These are phyloP conservation scores for Lottia gigantea DNA, from an alignment of 2,888 invertebrate genomes.

Conservation along the genomic window DNA sequence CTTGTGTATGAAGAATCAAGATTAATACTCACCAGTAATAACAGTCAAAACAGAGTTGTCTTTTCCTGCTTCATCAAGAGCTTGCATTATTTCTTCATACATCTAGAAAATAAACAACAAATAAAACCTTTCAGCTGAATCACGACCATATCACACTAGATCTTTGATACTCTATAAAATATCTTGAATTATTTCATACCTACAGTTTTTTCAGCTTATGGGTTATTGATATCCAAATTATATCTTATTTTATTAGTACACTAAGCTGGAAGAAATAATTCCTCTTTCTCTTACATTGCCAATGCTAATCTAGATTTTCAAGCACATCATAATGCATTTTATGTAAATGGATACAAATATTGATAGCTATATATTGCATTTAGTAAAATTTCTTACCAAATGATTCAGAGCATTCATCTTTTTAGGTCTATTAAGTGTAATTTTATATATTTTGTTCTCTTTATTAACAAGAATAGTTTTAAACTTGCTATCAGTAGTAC, in stretches of 20 bases:
- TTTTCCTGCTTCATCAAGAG: slow-evolving; percentile 77
- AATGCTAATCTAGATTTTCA: no score
- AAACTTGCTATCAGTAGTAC: slow-evolving; percentile 46
- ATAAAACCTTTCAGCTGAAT: neutral
- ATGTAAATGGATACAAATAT: no score
- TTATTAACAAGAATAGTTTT: slow-evolving; percentile 46
- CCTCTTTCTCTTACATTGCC: no score
- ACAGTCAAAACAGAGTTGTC: slow-evolving; percentile 78
- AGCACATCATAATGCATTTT: no score
- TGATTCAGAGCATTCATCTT: slow-evolving; percentile 83
- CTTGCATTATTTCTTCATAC: slow-evolving; percentile 76
- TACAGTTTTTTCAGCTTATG: no score
- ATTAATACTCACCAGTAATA: slow-evolving; percentile 73
- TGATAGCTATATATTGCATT: neutral
- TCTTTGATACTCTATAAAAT: no score
- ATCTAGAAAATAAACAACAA: slow-evolving; percentile 68
- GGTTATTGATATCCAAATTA: no score
- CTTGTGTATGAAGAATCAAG: neutral
- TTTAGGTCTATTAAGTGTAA: slow-evolving; percentile 78
- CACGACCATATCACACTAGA: neutral
- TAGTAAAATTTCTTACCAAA: slow-evolving; percentile 56
- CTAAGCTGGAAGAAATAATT: no score
- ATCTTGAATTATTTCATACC: no score
- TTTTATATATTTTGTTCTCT: slow-evolving; percentile 51
- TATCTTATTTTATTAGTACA: no score